Evolutionary conservation across 2,888 invertebrate species (phyloP), one percentile per base, ranked within the genome.

Genomic region (Magallana nippona): DNA sequence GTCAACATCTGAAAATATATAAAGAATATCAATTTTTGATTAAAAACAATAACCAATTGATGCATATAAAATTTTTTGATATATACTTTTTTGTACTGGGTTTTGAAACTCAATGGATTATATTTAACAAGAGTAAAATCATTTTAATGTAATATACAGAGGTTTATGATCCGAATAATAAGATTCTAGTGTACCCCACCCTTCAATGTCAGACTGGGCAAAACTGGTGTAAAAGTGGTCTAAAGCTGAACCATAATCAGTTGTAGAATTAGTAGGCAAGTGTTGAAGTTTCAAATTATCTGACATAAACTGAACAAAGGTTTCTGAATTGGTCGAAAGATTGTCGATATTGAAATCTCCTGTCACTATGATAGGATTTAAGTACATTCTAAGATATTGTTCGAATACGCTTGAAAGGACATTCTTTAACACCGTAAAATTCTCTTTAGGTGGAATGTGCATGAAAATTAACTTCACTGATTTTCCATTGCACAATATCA

Each of bases 261-360:
- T 62, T 15, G 60, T 62, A 62, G 60, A 62, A 62, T n/a, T 19
- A n/a, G 60, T 17, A 19, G 60, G 60, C 60, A 62, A 19, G 60
- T 62, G 19, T 62, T 62, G 1, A n/a, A 62, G 60, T n/a, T 62
- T 62, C 17, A 62, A 62, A n/a, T 62, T 19, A 62, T 32, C 32
- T 32, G 60, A 62, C 60, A 62, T 62, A n/a, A 62, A 62, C n/a
- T 15, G 17, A 19, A 62, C 10, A 62, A n/a, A 5, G 32, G 32
- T 62, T 62, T 19, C 60, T 62, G 60, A n/a, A n/a, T 62, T 17
- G 17, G 60, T n/a, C 19, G 60, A 62, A 62, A 62, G 60, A n/a
- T 62, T 62, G n/a, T 82, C 82, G 32, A 60, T 57, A 60, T 78
- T 82, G 60, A 82, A 82, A 55, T 82, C 82, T 19, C 78, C 62